Base-by-base conservation (phyloP, 2,113 vertebrate genomes). In the Corapipo altera region DNA sequence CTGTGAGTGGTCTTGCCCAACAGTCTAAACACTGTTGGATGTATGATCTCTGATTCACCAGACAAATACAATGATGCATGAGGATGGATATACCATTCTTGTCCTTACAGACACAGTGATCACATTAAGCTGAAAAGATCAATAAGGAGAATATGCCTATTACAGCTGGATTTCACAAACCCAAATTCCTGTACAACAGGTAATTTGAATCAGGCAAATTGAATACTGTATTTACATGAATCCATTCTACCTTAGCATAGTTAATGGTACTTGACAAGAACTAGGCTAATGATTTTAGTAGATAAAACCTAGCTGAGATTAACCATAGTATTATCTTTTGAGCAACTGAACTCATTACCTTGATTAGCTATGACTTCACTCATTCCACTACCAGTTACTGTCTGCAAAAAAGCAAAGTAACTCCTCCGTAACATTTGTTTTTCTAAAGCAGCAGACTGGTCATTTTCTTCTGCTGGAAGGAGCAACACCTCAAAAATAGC, bases 401-500 rank as follows among this genome's bases (percentile, higher is more conserved):
- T 99, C 92, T 99, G 99, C 51, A 99, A 98, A 97, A 99, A 99
- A 95, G 98, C 98, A 96, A 99, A 99, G 97, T 99, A 99, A 97
- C 99, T 99, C 81, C 99, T 98, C 61, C 99, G 92, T 94, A 99
- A 91, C 99, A 99, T 99, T 80, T 99, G 99, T 72, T 99, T 99
- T 97, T 99, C 99, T 91, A 99, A 97, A 27, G 99, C 99, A 8
- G 99, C 99, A 55, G 99, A 98, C 93, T 99, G 99, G 96, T 99
- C 99, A 17, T 99, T 99, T 62, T 99, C 99, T 96, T 99, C 99
- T 4, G 99, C 99, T n/a, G 99, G 99, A 62, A 98, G 98, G 3
- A 98, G 98, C 96, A 99, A 86, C 27, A 99, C 98, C 97, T 99
- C 99, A 82, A 99, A 99, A 97, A 99, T 99, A 88, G 99, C 98